These are phyloP conservation scores for Poecilia latipinna DNA, from an alignment of 2,113 vertebrate species.

Conservation along the genomic window DNA sequence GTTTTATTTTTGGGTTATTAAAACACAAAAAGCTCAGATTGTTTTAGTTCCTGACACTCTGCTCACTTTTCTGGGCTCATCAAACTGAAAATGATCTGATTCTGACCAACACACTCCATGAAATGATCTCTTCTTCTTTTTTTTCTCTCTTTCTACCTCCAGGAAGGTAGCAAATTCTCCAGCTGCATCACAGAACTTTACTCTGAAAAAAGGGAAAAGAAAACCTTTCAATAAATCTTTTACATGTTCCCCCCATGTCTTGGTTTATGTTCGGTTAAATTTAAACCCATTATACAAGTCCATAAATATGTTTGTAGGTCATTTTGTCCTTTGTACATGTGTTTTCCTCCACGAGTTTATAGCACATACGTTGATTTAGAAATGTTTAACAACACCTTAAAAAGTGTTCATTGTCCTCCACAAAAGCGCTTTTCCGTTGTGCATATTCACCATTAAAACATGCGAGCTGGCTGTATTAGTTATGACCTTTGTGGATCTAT, in stretches of 20 bases:
- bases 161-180: no score
- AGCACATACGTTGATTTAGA: not conserved
- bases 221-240: no score
- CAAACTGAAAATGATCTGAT: not conserved
- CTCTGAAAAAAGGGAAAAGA: no score
- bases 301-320: not conserved
- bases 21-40: not conserved
- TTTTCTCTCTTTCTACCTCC: not conserved
- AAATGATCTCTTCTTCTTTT: not conserved
- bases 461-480: conserved; percentile 34
- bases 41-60: not conserved
- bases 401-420: not conserved
- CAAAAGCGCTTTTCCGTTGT: not conserved
- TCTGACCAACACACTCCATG: not conserved
- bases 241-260: no score
- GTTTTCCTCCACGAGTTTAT: not conserved
- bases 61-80: not conserved
- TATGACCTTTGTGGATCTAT: conserved; percentile 44
- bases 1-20: not conserved
- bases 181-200: no score
- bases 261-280: no score
- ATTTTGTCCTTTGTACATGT: not conserved
- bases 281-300: not conserved
- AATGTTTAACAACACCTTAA: not conserved
- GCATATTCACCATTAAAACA: not conserved